Percentiles rank a stretch among this genome's conserved stretches.
Evolutionary conservation across 2,888 invertebrate species (phyloP).

Genomic region (Trichacis sp.): DNA sequence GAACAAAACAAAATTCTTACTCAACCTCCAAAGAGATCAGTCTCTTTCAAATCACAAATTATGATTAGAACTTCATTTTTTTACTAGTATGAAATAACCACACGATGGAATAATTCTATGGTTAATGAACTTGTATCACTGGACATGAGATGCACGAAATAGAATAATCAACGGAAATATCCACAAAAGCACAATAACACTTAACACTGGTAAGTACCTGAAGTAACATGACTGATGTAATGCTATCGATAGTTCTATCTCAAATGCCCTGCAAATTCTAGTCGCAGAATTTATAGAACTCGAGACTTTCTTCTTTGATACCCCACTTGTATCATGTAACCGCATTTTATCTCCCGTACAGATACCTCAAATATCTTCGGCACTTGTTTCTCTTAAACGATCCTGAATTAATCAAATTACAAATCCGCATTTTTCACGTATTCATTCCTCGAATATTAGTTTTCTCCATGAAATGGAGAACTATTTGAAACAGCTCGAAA

Average conservation of each 20-base stretch:
- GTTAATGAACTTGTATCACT: too few species aligned
- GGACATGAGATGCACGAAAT: too few species aligned
- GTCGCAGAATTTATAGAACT: slow-evolving; percentile 38
- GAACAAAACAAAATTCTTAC: too few species aligned
- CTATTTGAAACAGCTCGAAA: too few species aligned
- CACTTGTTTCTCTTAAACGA: slow-evolving; percentile 30
- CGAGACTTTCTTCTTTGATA: slow-evolving; percentile 36
- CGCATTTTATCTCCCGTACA: slow-evolving; percentile 35
- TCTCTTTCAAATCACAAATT: too few species aligned
- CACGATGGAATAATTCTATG: too few species aligned
- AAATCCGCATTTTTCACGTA: too few species aligned
- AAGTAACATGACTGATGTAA: slow-evolving; percentile 27
- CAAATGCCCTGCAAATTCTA: slow-evolving; percentile 33
- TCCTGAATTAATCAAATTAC: neutral
- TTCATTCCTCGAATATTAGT: too few species aligned
- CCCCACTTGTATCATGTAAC: slow-evolving; percentile 38
- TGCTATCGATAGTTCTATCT: slow-evolving; percentile 12
- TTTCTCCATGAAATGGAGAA: too few species aligned
- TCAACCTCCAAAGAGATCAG: too few species aligned
- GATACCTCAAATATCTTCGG: slow-evolving; percentile 24
- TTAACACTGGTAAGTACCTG: slow-evolving; percentile 19
- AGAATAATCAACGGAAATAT: slow-evolving; percentile 3
- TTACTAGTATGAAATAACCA: too few species aligned
- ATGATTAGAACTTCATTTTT: too few species aligned
- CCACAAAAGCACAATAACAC: slow-evolving; percentile 13